Percentiles rank a stretch among this genome's conserved stretches.
These are phyloP conservation scores for Taenioides sp. DNA, from an alignment of 2,797 vertebrate genomes.

Conservation along the genomic window DNA sequence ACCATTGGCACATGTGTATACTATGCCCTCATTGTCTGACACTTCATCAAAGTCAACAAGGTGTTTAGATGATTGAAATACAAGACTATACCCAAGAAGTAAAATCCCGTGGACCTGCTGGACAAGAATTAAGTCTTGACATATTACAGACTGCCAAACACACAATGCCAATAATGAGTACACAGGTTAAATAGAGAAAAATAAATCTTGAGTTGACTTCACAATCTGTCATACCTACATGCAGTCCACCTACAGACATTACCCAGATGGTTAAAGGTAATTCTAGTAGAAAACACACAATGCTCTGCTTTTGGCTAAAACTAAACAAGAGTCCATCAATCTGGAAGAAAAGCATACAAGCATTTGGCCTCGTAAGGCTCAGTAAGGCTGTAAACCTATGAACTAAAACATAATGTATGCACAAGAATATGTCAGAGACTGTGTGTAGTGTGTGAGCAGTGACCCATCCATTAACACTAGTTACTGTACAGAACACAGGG, in stretches of 20 bases:
- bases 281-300: constrained; percentile 4
- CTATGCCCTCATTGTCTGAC: background rate
- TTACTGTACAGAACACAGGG: constrained; percentile 27
- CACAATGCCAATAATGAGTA: no score
- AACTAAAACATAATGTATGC: constrained; percentile 28
- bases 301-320: constrained; percentile 4
- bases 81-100: background rate
- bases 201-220: background rate
- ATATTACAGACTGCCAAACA: no score
- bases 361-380: constrained; percentile 24
- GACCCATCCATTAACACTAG: constrained; percentile 40
- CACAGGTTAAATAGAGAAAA: no score
- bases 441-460: constrained; percentile 9
- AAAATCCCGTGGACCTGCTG: background rate
- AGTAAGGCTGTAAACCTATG: constrained; percentile 22
- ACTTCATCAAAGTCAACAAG: background rate
- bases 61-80: background rate
- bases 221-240: background rate
- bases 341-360: constrained; percentile 28
- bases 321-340: constrained; percentile 27
- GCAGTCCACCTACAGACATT: background rate
- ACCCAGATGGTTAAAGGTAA: background rate
- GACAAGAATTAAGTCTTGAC: background rate
- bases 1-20: constrained; percentile 23
- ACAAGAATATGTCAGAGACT: constrained; percentile 22